These are phyloP conservation scores for Eriocheir sinensis DNA, from an alignment of 1,140 invertebrate species.

Conservation along the genomic window DNA sequence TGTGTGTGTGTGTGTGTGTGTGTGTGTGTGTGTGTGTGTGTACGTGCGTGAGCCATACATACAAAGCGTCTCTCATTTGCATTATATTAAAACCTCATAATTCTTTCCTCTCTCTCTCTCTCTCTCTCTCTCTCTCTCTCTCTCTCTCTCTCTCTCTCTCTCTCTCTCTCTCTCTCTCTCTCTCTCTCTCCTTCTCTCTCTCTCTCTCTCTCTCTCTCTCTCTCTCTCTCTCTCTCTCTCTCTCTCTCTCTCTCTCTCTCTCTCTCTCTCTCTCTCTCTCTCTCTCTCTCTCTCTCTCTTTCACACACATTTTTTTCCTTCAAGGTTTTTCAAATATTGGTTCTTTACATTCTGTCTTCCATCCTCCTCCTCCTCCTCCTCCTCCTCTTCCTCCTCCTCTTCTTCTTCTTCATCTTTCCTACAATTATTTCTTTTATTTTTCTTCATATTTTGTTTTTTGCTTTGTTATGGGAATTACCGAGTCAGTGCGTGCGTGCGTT, in stretches of 20 bases:
- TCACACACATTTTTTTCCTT: too few species aligned
- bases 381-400: not conserved
- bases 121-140: not conserved
- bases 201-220: not conserved
- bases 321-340: too few species aligned
- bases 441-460: too few species aligned
- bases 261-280: too few species aligned
- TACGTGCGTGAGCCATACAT: not conserved
- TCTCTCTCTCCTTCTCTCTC: not conserved
- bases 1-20: too few species aligned
- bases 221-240: too few species aligned
- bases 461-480: too few species aligned
- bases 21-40: too few species aligned
- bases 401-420: not conserved
- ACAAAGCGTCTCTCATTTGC: not conserved
- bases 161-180: conserved; percentile 17
- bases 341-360: not conserved
- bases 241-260: too few species aligned
- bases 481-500: too few species aligned
- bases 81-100: not conserved
- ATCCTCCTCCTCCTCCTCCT: not conserved
- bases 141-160: conserved; percentile 11
- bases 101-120: not conserved
- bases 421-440: too few species aligned
- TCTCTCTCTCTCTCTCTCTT: too few species aligned